Evolutionary conservation across 53 echinoderm and acorn worm species (phyloP).

Genomic region (Crossaster papposus): DNA sequence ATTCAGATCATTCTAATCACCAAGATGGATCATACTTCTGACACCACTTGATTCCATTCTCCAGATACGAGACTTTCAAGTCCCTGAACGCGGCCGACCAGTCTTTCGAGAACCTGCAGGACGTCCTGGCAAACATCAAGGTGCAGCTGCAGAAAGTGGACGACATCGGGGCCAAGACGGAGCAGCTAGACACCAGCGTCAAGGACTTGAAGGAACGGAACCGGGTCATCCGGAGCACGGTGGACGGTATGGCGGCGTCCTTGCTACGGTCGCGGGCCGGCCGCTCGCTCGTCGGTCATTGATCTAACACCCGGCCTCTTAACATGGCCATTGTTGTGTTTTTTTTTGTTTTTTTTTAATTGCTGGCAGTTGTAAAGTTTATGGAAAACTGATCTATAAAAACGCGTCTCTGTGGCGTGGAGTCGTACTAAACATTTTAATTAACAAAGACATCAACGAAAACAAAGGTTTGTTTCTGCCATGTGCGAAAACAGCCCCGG

Average conservation of each 20-base stretch:
- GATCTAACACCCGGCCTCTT: neutral
- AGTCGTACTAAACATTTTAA: no score
- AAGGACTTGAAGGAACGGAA: constrained; percentile 75
- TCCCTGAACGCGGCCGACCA: constrained; percentile 76
- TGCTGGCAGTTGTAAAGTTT: neutral
- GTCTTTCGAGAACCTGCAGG: constrained; percentile 79
- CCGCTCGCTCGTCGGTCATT: constrained; percentile 52
- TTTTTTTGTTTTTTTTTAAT: neutral
- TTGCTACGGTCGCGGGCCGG: constrained; percentile 51
- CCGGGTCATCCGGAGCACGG: constrained; percentile 73
- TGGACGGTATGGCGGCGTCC: constrained; percentile 73
- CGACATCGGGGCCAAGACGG: constrained; percentile 74
- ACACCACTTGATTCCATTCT: neutral
- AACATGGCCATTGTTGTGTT: neutral
- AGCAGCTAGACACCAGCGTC: constrained; percentile 79
- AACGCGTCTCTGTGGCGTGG: neutral
- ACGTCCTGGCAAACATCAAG: constrained; percentile 69
- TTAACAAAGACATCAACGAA: no score
- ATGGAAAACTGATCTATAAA: neutral
- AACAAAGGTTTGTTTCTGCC: no score
- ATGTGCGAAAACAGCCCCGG: no score
- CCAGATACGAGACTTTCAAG: constrained; percentile 86
- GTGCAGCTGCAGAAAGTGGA: constrained; percentile 77
- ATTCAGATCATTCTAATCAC: no score
- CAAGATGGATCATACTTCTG: neutral